Evolutionary conservation across 1,140 invertebrate species (phyloP).

Genomic region (Chironomus tepperi): DNA sequence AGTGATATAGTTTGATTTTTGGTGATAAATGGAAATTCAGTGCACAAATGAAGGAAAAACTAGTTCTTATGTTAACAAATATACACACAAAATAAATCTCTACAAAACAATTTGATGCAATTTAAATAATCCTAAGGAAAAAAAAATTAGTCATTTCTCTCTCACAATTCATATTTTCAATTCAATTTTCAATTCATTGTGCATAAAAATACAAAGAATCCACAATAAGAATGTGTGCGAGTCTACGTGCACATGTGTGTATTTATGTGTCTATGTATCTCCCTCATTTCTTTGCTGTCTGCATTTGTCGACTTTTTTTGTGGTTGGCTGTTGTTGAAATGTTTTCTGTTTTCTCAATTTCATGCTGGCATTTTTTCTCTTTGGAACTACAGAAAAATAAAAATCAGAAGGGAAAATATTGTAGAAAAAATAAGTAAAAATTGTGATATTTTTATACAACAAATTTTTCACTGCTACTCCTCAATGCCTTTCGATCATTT

Average conservation of each 20-base stretch:
- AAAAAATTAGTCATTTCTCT: too few relatives aligned
- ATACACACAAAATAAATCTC: too few relatives aligned
- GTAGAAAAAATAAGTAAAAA: conserved; percentile 6
- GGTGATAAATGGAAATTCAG: too few relatives aligned
- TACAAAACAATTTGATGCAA: too few relatives aligned
- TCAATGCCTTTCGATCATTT: conserved; percentile 20
- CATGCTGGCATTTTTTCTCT: background rate
- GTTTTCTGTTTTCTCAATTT: background rate
- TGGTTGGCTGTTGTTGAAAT: conserved; percentile 23
- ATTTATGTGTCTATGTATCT: background rate
- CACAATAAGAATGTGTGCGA: background rate
- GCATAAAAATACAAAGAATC: too few relatives aligned
- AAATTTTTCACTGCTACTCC: background rate
- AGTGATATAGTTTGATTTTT: background rate
- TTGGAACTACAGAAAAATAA: background rate
- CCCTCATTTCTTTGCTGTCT: conserved; percentile 2
- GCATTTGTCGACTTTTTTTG: conserved; percentile 20
- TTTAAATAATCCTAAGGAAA: too few relatives aligned
- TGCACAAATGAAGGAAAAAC: too few relatives aligned
- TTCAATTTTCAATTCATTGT: too few relatives aligned
- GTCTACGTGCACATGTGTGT: background rate
- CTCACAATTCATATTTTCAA: too few relatives aligned
- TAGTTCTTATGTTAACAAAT: too few relatives aligned
- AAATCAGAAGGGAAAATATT: conserved; percentile 13
- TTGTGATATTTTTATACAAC: conserved; percentile 13